Base-by-base conservation (phyloP, 2,888 invertebrate genomes). In the Hydroisotoma schaefferi region DNA sequence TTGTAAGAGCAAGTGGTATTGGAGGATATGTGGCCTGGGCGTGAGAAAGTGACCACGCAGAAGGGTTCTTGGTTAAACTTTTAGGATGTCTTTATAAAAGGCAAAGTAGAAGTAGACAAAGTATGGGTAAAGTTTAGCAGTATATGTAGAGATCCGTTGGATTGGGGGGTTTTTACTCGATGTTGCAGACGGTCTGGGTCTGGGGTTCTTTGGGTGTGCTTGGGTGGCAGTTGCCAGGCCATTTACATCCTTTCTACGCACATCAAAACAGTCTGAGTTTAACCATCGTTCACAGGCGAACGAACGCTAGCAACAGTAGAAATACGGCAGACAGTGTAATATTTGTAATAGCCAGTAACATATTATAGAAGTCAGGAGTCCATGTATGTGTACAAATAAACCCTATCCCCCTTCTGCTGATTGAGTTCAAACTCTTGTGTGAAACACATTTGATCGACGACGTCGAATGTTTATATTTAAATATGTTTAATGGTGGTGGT, bases 221-320 rank as follows among this genome's bases (percentile, higher is more conserved):
- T 61, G 63, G 70, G 64, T 62, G 67, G 65, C 63, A 68, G 68
- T 70, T 70, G 68, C 70, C 70, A 70, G 70, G 70, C 70, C 70
- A 70, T 70, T 70, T 70, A 64, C 63, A 70, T 68, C 65, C 65
- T 68, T 67, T 65, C 61, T 68, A 68, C 68, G 68, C 65, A 66
- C 59, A 63, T 68, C 63, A 68, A 63, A 65, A 65, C 65, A 68
- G 63, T 56, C 62, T 63, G 58, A 60, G 52, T 62, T 66, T 60
- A 66, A 63, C 53, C 60, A 59, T 62, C 61, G 61, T 57, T 62
- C 62, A n/a, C n/a, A 58, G 66, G 66, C 66, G 67, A 67, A 61
- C 61, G 65, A 65, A 65, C 61, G 61, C 65, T 63, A 63, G 63
- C 63, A 63, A 63, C 63, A 63, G 63, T 55, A 58, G 38, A 15